Conservation (phyloP, 2,888 invertebrate species). For the Coelopa pilipes region DNA sequence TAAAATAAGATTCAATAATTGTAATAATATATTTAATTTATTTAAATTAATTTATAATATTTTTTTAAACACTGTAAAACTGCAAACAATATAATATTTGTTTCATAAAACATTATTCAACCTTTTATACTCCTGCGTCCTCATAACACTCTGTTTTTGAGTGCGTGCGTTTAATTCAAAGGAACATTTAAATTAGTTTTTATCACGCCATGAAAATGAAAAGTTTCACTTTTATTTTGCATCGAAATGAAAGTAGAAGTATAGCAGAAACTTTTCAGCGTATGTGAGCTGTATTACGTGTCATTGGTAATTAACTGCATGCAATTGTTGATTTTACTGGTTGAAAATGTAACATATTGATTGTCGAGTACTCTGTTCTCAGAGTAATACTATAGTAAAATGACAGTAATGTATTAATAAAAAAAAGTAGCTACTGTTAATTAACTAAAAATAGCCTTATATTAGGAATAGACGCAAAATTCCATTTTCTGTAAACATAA, state of each 20-base stretch:
- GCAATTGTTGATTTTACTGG: slow-evolving; percentile 25
- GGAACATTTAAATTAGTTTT: neutral
- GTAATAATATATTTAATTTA: slow-evolving; percentile 2
- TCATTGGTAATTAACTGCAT: slow-evolving; percentile 27
- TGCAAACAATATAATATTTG: neutral
- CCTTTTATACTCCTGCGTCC: neutral
- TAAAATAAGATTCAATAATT: neutral
- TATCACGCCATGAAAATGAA: slow-evolving; percentile 5
- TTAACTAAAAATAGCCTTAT: slow-evolving; percentile 40
- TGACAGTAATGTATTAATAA: slow-evolving; percentile 39
- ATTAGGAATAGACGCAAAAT: slow-evolving; percentile 26
- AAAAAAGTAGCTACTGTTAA: slow-evolving; percentile 27
- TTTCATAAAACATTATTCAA: neutral
- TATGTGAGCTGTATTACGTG: slow-evolving; percentile 7
- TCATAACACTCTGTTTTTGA: neutral
- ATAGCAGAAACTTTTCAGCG: neutral
- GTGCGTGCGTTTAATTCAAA: neutral
- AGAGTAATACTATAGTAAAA: slow-evolving; percentile 39
- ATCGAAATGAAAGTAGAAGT: slow-evolving; percentile 10
- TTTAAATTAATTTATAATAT: no score
- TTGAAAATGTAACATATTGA: slow-evolving; percentile 27
- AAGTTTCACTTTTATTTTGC: slow-evolving; percentile 23
- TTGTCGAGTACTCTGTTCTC: neutral
- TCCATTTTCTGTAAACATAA: neutral
- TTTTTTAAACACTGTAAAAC: neutral